Percentiles rank a stretch among this genome's conserved stretches.
These are phyloP conservation scores for Neofelis nebulosa DNA, from an alignment of 2,113 vertebrate genomes.

Conservation along the genomic window DNA sequence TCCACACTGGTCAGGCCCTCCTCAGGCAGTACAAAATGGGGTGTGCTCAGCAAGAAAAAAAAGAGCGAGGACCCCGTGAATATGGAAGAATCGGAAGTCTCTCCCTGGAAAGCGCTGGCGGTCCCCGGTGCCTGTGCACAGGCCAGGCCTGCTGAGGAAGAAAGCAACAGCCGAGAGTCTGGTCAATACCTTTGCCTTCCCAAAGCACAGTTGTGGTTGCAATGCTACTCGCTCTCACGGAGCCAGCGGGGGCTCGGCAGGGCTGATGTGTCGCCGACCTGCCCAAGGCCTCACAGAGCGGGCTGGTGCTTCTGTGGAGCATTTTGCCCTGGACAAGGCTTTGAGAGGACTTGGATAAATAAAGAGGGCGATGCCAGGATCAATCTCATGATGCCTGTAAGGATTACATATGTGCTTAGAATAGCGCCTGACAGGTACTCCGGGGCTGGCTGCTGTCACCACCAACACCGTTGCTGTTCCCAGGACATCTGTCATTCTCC, in stretches of 20 bases:
- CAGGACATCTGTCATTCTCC: neutral
- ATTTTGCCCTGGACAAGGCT: neutral
- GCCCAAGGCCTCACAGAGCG: neutral
- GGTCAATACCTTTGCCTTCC: neutral
- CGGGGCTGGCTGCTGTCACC: neutral
- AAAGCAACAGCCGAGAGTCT: rapidly evolving
- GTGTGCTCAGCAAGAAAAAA: neutral
- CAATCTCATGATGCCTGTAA: neutral
- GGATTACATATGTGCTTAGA: neutral
- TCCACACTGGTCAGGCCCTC: neutral
- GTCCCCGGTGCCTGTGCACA: neutral
- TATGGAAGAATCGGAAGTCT: neutral
- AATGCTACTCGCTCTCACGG: neutral
- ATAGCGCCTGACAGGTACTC: neutral
- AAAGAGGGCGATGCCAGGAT: neutral
- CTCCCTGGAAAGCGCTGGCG: neutral
- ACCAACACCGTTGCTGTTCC: rapidly evolving
- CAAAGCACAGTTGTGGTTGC: rapidly evolving
- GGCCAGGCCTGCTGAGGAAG: neutral
- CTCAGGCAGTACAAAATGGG: neutral
- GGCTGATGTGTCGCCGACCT: neutral
- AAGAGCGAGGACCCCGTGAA: neutral
- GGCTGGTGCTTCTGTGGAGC: neutral
- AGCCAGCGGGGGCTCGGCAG: rapidly evolving
- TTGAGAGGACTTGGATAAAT: neutral